These are phyloP conservation scores for Chionoecetes opilio DNA, from an alignment of 1,140 invertebrate species.

Conservation along the genomic window DNA sequence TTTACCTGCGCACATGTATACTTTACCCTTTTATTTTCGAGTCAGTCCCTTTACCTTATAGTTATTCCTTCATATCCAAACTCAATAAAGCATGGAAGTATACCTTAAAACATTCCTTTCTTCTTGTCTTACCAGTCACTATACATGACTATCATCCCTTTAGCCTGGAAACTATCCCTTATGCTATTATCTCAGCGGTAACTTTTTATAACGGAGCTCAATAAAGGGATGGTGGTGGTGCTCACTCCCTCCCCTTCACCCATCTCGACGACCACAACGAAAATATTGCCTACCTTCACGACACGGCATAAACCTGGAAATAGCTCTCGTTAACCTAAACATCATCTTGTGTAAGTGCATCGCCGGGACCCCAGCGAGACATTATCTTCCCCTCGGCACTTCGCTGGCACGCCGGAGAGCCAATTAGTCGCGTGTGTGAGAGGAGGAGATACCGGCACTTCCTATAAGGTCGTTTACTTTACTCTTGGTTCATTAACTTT, in stretches of 20 bases:
- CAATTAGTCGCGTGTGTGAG: background rate
- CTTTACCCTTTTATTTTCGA: background rate
- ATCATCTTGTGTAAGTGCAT: background rate
- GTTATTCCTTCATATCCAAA: background rate
- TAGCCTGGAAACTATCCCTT: background rate
- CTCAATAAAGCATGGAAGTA: too few species aligned
- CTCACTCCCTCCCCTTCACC: background rate
- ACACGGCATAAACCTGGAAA: background rate
- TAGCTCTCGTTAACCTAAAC: background rate
- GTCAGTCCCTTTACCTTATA: background rate
- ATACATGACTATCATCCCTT: background rate
- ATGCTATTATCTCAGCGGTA: background rate
- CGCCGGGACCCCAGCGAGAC: background rate
- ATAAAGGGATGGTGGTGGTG: background rate
- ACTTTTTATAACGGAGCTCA: background rate
- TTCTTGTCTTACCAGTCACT: background rate
- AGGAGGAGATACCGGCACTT: background rate
- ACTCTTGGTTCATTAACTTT: background rate
- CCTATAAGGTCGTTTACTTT: background rate
- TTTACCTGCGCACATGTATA: too few species aligned
- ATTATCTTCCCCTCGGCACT: background rate
- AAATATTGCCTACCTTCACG: conserved; percentile 29
- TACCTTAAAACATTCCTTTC: background rate
- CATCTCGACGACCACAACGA: background rate
- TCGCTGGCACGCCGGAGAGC: background rate